Base-by-base conservation (phyloP, 2,888 invertebrate species). In the Drosophila melanosoma region DNA sequence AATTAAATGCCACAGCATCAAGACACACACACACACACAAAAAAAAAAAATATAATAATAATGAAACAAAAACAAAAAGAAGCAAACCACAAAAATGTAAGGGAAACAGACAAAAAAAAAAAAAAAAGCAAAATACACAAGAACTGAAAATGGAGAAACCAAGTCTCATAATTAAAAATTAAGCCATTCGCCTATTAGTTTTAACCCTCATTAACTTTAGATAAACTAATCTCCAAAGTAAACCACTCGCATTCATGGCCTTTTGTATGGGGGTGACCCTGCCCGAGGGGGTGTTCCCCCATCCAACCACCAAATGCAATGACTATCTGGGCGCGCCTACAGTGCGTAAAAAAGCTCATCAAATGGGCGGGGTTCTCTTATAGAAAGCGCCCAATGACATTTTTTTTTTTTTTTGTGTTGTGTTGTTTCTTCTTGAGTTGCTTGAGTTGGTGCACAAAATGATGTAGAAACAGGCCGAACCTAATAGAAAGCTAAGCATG, bases 151-250 rank as follows among this genome's bases (percentile, higher is more conserved):
- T 45, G 40, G 78, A 81, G 61, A 79, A 77, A 84, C 70, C 87
- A 78, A 89, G 89, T 84, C 89, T 81, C 90, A 87, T 87, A 89
- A 87, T 87, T 87, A 87, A 87, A 87, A 87, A 90, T 87, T 89
- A 89, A 90, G 86, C 81, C 87, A 90, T 88, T 85, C 90, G 89
- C 90, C 87, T 90, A 88, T 88, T 88, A 88, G 87, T 88, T 88
- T 90, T 88, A 88, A 90, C 87, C 87, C 87, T 90, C 87, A 88
- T 88, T 88, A 88, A 90, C 87, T 90, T 90, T 88, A 87, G 87
- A 87, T 88, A 90, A 86, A 88, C 87, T 88, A 88, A 88, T 88
- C 87, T 90, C 87, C 89, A 90, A 86, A 89, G 87, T 88, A 88
- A 88, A 88, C 87, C 90, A 81, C 84, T 89, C 82, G 80, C 79